phyloP scores from a whole-genome alignment of 2,113 vertebrate genomes.

The Cichladusa arquata region DNA sequence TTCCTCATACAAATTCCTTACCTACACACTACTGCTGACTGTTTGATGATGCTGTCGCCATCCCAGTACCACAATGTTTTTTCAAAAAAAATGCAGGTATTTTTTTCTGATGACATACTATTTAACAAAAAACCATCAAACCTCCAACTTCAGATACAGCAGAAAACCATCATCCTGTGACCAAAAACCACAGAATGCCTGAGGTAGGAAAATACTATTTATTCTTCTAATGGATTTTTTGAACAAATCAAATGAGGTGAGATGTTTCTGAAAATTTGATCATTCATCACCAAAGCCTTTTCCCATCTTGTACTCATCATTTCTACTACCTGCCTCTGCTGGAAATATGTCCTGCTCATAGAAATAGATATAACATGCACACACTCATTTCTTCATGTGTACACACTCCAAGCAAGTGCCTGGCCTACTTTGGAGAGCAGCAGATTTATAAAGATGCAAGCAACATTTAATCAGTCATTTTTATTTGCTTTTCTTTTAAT shows the following conservation, averaged over 20 bases:
- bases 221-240: constrained; percentile 57
- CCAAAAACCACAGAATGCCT: constrained; percentile 25
- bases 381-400: background rate
- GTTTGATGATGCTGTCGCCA: constrained; percentile 38
- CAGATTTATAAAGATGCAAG: constrained; percentile 16
- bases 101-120: constrained; percentile 28
- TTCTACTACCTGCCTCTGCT: constrained; percentile 22
- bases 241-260: constrained; percentile 68
- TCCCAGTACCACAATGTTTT: background rate
- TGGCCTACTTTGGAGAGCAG: background rate
- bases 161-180: constrained; percentile 53
- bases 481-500: constrained; percentile 27
- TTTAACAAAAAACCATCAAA: constrained; percentile 37
- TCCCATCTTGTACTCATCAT: constrained; percentile 46
- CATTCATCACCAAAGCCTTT: constrained; percentile 60
- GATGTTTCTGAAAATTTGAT: constrained; percentile 64
- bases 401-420: background rate
- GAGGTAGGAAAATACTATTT: constrained; percentile 62
- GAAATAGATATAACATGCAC: background rate
- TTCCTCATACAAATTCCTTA: constrained; percentile 28
- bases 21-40: background rate
- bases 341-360: background rate
- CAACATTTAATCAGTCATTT: constrained; percentile 13
- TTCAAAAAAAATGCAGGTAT: background rate
- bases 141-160: constrained; percentile 8